Percentiles rank a stretch among this genome's conserved stretches.
phyloP scores from a whole-genome alignment of 2,797 vertebrate species.

The Lagodon rhomboides region DNA sequence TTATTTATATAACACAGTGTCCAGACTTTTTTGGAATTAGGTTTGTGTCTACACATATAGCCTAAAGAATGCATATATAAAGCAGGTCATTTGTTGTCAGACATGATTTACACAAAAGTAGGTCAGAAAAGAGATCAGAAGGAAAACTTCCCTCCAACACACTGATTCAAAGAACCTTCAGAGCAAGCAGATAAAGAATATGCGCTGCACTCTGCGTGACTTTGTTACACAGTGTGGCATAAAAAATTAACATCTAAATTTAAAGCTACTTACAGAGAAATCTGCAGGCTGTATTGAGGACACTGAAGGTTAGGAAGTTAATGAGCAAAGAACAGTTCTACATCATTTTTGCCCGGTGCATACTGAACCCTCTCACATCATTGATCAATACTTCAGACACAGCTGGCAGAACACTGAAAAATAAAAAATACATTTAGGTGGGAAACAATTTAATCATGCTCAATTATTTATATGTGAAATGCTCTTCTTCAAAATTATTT shows the following conservation, averaged over 20 bases:
- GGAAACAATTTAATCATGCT: not conserved
- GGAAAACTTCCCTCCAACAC: not conserved
- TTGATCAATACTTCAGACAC: not conserved
- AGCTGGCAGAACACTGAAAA: not conserved
- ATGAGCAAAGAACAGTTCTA: constrained; percentile 8
- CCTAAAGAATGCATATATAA: not conserved
- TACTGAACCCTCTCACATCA: not conserved
- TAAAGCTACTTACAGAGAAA: constrained; percentile 9
- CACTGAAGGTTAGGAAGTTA: constrained; percentile 1
- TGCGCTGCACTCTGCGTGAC: not conserved
- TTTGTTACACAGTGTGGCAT: not conserved
- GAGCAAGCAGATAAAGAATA: constrained; percentile 17
- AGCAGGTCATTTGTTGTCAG: not conserved
- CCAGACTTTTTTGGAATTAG: no score
- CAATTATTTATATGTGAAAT: not conserved
- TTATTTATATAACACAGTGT: no score
- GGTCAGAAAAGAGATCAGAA: constrained; percentile 6
- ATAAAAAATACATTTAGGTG: not conserved
- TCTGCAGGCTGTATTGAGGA: not conserved
- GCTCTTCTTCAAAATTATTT: not conserved
- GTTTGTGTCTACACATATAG: not conserved
- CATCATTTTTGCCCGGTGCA: not conserved
- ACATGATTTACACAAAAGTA: constrained; percentile 4
- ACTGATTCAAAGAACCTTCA: not conserved
- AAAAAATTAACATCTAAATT: not conserved